Evolutionary conservation across 2,797 vertebrate genomes (phyloP).

Genomic region (Chelmon rostratus): DNA sequence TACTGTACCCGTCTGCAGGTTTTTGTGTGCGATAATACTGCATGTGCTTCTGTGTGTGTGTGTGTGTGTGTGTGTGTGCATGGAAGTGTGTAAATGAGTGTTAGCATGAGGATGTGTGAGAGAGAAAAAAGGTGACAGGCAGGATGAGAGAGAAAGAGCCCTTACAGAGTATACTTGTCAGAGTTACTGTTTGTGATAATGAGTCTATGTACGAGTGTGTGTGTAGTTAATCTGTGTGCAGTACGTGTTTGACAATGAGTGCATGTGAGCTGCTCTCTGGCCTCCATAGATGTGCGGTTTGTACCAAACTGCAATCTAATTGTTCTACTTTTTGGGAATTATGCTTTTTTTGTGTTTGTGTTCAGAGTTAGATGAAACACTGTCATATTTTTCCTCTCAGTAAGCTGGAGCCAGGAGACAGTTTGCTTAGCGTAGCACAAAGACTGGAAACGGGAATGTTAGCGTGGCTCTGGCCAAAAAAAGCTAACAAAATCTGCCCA

Average conservation of each 20-base stretch:
- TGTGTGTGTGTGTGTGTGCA: conserved; percentile 11
- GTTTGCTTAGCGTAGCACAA: conserved; percentile 1
- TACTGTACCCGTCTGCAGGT: conserved; percentile 33
- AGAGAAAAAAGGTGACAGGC: conserved; percentile 13
- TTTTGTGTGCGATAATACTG: conserved; percentile 8
- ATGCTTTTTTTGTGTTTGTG: not conserved
- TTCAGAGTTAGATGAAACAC: not conserved
- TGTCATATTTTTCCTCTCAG: not conserved
- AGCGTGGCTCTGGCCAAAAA: too few species aligned
- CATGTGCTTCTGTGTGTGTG: not conserved
- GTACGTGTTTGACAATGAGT: not conserved
- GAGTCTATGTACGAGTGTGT: conserved; percentile 26
- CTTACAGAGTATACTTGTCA: conserved; percentile 34
- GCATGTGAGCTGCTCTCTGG: conserved; percentile 1
- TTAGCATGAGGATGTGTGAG: not conserved
- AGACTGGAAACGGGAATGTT: not conserved
- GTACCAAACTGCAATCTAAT: not conserved
- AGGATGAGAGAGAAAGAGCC: conserved; percentile 26
- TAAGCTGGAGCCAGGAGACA: not conserved
- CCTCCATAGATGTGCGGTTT: not conserved
- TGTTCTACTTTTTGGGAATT: not conserved
- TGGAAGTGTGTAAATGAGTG: conserved; percentile 8
- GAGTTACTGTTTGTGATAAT: conserved; percentile 59
- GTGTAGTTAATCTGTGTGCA: not conserved
- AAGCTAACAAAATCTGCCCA: too few species aligned